Percentiles rank a stretch among this genome's conserved stretches.
These are phyloP conservation scores for Agapetus fuscipes DNA, from an alignment of 2,888 invertebrate species.

Conservation along the genomic window DNA sequence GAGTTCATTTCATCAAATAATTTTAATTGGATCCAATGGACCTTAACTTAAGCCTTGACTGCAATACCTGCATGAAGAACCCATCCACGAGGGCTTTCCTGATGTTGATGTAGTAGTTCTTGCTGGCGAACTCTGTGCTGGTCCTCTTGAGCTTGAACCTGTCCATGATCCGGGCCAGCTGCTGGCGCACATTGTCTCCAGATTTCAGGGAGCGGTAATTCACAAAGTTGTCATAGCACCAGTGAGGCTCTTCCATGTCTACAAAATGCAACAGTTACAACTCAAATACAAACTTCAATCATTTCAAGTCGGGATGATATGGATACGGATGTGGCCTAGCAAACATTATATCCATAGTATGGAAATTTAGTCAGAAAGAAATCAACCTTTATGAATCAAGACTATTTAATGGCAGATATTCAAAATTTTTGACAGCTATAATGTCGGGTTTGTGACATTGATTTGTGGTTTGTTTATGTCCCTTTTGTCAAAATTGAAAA, in stretches of 20 bases:
- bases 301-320: neutral
- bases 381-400: no score
- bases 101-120: conserved; percentile 98
- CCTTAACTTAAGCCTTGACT: no score
- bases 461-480: no score
- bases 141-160: conserved; percentile 86
- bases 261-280: conserved; percentile 20
- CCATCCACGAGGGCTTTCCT: conserved; percentile 96
- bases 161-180: conserved; percentile 97
- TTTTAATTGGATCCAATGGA: no score
- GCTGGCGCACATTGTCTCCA: conserved; percentile 96
- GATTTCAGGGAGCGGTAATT: conserved; percentile 97
- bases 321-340: neutral
- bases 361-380: no score
- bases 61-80: conserved; percentile 99
- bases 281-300: neutral
- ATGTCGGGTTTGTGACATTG: no score
- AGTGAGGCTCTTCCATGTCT: conserved; percentile 97
- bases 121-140: conserved; percentile 96
- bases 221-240: conserved; percentile 99
- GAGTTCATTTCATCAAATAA: no score
- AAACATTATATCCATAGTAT: neutral
- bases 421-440: no score
- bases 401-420: no score
- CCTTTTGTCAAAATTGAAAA: no score